Percentiles rank a stretch among this genome's conserved stretches.
Evolutionary conservation across 2,113 vertebrate genomes (phyloP).

Genomic region (Pantherophis guttatus): DNA sequence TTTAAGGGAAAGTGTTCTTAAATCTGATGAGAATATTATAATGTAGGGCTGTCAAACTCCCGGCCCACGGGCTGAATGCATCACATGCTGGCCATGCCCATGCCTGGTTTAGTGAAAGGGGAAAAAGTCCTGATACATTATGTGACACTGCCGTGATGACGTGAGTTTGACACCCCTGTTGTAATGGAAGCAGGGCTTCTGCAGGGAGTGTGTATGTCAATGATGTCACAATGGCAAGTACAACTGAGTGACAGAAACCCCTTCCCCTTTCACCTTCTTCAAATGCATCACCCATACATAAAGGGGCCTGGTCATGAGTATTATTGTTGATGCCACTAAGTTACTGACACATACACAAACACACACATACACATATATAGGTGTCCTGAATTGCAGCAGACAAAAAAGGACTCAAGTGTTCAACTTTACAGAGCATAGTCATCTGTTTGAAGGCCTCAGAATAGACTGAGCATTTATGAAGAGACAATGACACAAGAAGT

Average conservation of each 20-base stretch:
- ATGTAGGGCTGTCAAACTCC: not conserved
- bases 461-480: not conserved
- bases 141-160: too few species aligned
- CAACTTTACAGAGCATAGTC: not conserved
- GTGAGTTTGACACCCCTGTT: too few species aligned
- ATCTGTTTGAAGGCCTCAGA: not conserved
- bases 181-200: not conserved
- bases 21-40: not conserved
- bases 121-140: too few species aligned
- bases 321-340: not conserved
- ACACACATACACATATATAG: not conserved
- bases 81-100: too few species aligned
- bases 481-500: not conserved
- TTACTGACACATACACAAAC: not conserved
- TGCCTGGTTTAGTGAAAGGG: too few species aligned
- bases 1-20: not conserved
- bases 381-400: not conserved
- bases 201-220: not conserved
- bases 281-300: not conserved
- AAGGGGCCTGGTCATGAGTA: not conserved
- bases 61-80: fast-evolving
- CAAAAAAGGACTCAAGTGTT: not conserved
- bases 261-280: not conserved
- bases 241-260: not conserved
- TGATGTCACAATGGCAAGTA: not conserved